phyloP scores from a whole-genome alignment of 1,140 invertebrate species.

The Aphaenogaster rudis region DNA sequence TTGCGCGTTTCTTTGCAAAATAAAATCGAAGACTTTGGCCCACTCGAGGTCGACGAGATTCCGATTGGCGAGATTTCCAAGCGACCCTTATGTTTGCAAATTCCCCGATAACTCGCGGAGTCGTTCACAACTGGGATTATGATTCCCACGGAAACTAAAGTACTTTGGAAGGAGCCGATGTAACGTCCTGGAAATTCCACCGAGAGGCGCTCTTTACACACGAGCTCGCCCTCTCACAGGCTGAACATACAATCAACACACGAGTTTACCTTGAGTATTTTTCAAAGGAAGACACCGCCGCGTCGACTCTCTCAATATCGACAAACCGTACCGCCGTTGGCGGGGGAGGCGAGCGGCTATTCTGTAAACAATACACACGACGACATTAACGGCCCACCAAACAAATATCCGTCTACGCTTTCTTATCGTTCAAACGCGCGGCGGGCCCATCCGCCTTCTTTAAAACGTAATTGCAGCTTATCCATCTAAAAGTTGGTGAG shows the following conservation, averaged over 20 bases:
- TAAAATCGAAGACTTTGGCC: slow-evolving; percentile 32
- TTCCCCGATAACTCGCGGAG: slow-evolving; percentile 67
- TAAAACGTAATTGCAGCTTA: slow-evolving; percentile 6
- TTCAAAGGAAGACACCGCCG: slow-evolving; percentile 79
- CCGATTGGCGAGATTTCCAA: slow-evolving; percentile 46
- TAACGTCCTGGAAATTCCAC: slow-evolving; percentile 77
- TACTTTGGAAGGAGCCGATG: slow-evolving; percentile 71
- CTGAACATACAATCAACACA: slow-evolving; percentile 77
- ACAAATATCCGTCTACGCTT: slow-evolving; percentile 80
- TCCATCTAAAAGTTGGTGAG: background rate
- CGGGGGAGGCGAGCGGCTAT: slow-evolving; percentile 72
- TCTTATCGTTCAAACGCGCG: slow-evolving; percentile 72
- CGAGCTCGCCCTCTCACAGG: slow-evolving; percentile 68
- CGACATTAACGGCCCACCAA: slow-evolving; percentile 80
- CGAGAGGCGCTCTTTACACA: slow-evolving; percentile 75
- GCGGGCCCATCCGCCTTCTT: slow-evolving; percentile 48
- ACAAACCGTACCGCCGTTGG: slow-evolving; percentile 68
- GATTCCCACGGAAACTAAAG: slow-evolving; percentile 75
- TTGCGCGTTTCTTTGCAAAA: background rate
- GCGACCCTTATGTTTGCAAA: slow-evolving; percentile 64
- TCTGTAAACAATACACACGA: slow-evolving; percentile 79
- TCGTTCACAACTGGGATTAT: slow-evolving; percentile 70
- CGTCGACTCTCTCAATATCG: slow-evolving; percentile 75
- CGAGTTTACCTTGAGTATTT: slow-evolving; percentile 80
- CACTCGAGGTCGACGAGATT: slow-evolving; percentile 51